Base-by-base conservation (phyloP, 2,797 vertebrate genomes). In the Pterois miles region DNA sequence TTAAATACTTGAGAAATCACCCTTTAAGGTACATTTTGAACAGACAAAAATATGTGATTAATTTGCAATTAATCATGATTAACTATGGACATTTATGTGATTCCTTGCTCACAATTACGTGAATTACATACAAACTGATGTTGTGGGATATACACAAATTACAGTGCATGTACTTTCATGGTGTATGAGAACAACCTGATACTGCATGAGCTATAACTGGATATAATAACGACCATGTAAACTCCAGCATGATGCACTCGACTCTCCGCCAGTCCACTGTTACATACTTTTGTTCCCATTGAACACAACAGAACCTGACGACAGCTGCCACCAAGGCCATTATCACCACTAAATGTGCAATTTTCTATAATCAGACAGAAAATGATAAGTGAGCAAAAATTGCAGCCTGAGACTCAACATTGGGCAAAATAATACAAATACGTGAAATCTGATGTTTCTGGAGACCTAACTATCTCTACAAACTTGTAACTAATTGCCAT, bases 351-450 rank as follows among this genome's bases (percentile, higher is more conserved):
- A 23, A 13, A 56, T 38, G 36, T 27, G 1, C 65, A 58, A 66
- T 74, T 72, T 74, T 62, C 20, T 63, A 34, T 75, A 40, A 75
- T 79, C 38, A 67, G 25, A 58, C 58, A 56, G 65, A 63, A 81
- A 66, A 80, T 58, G 62, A 66, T 29, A 68, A 76, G 58, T 57
- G 27, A 43, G 58, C 25, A 68, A 14, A 68, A 71, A 62, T 23
- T 70, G 46, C 12, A 77, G 2, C 16, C 25, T 16, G 18, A 57
- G 68, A 57, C 46, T 59, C 31, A 65, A 48, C 56, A 48, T 0
- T 5, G 20, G 14, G 18, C 4, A 33, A 78, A 73, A 50, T 8
- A 25, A 38, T 4, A 38, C 14, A 66, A 57, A 60, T 71, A 52
- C 36, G 22, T 36, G 38, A 73, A 72, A 64, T 63, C 0, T 29